Evolutionary conservation across 2,888 invertebrate genomes (phyloP).

Genomic region (Cotesia congregata): DNA sequence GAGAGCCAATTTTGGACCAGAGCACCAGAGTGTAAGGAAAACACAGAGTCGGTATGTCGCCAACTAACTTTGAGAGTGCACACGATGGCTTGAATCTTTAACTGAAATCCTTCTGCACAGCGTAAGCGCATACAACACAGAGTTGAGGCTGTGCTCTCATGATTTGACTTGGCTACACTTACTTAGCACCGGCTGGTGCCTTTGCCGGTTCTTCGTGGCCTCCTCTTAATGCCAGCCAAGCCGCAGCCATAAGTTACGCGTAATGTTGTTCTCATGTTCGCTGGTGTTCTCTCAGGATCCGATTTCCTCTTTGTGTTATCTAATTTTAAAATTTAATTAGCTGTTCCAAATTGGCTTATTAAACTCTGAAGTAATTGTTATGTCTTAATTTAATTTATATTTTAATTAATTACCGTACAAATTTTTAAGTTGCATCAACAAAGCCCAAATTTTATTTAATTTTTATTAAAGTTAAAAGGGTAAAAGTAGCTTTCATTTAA

Average conservation of each 20-base stretch:
- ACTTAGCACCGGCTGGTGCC: slow-evolving; percentile 34
- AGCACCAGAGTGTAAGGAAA: slow-evolving; percentile 52
- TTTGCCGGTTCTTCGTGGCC: slow-evolving; percentile 33
- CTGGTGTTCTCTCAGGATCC: slow-evolving; percentile 37
- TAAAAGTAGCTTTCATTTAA: neutral
- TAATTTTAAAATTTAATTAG: slow-evolving; percentile 1
- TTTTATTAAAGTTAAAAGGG: neutral
- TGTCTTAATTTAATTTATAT: neutral
- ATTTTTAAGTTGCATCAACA: too few species aligned
- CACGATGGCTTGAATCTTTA: slow-evolving; percentile 41
- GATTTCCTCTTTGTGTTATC: slow-evolving; percentile 38
- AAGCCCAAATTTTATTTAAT: too few species aligned
- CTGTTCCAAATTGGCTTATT: neutral
- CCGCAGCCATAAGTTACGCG: slow-evolving; percentile 68
- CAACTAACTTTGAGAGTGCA: slow-evolving; percentile 62
- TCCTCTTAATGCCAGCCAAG: slow-evolving; percentile 49
- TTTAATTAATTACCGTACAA: neutral
- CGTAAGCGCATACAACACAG: slow-evolving; percentile 26
- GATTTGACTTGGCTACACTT: slow-evolving; percentile 22
- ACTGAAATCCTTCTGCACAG: slow-evolving; percentile 41
- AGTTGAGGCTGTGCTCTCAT: neutral
- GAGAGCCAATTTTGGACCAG: slow-evolving; percentile 13
- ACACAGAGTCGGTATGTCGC: slow-evolving; percentile 61
- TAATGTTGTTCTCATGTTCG: slow-evolving; percentile 69
- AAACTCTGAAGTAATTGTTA: neutral